These are phyloP conservation scores for Eidolon dupreanum DNA, from an alignment of 2,797 vertebrate genomes.

Conservation along the genomic window DNA sequence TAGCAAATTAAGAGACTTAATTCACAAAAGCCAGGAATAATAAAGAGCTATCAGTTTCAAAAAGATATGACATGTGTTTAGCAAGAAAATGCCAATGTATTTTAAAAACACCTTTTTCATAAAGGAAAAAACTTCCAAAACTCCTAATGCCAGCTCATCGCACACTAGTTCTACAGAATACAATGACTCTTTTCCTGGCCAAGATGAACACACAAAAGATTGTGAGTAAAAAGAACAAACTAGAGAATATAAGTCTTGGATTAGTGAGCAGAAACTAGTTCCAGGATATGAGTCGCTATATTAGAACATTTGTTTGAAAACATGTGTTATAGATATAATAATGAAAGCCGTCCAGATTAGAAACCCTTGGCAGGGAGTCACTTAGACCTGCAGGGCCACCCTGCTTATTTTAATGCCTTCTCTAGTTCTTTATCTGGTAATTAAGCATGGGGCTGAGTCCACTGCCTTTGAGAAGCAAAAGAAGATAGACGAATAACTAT, in stretches of 20 bases:
- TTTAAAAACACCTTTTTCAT: slow-evolving; percentile 46
- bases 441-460: background rate
- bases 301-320: slow-evolving; percentile 9
- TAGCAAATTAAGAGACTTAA: background rate
- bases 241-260: slow-evolving; percentile 6
- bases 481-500: background rate
- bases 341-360: background rate
- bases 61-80: background rate
- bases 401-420: background rate
- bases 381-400: background rate
- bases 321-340: background rate
- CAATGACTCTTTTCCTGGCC: slow-evolving; percentile 23
- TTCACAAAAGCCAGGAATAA: slow-evolving; percentile 26
- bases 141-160: background rate
- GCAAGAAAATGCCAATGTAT: background rate
- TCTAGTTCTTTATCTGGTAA: background rate
- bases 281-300: slow-evolving; percentile 17
- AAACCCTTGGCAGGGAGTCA: background rate
- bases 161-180: background rate
- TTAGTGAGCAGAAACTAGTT: background rate
- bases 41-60: background rate
- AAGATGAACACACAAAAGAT: background rate
- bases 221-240: background rate
- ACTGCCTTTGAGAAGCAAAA: background rate
- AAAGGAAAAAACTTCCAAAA: background rate